Conservation (phyloP, 2,888 invertebrate genomes). For the Andrena trimmerana region DNA sequence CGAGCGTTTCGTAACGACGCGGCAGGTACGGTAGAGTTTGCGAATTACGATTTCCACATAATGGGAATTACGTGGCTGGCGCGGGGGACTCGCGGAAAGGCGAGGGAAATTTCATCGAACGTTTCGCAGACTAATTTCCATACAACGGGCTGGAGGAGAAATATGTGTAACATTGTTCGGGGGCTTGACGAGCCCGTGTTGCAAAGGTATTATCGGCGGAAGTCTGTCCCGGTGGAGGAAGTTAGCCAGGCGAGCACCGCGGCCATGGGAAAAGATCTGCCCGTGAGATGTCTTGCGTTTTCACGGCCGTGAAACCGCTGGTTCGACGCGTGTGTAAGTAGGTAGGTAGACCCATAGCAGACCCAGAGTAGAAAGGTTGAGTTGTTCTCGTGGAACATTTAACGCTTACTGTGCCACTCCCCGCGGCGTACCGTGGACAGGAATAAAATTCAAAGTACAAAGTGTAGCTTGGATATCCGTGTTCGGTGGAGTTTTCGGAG, state of each 20-base stretch:
- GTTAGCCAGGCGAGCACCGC: constrained; percentile 54
- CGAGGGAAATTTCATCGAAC: constrained; percentile 12
- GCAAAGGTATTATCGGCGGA: constrained; percentile 59
- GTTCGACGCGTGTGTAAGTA: constrained; percentile 37
- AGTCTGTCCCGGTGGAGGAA: constrained; percentile 50
- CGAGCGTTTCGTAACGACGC: background rate
- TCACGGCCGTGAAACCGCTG: constrained; percentile 59
- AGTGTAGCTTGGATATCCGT: too few relatives aligned
- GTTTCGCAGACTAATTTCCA: constrained; percentile 34
- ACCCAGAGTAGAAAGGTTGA: constrained; percentile 19
- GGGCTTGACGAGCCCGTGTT: constrained; percentile 17
- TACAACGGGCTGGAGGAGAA: constrained; percentile 19
- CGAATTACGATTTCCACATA: background rate
- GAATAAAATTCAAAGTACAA: too few relatives aligned
- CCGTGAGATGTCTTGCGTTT: constrained; percentile 48
- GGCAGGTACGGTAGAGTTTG: background rate
- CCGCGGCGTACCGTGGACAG: background rate
- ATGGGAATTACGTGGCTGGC: background rate
- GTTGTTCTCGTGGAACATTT: constrained; percentile 29
- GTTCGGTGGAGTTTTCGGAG: background rate
- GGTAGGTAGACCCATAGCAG: background rate
- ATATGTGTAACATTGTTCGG: constrained; percentile 11
- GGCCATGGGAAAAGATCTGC: constrained; percentile 63
- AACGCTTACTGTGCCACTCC: constrained; percentile 22
- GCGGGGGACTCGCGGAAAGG: background rate